phyloP scores from a whole-genome alignment of 2,888 invertebrate genomes.

The Pseudococcus longispinus region DNA sequence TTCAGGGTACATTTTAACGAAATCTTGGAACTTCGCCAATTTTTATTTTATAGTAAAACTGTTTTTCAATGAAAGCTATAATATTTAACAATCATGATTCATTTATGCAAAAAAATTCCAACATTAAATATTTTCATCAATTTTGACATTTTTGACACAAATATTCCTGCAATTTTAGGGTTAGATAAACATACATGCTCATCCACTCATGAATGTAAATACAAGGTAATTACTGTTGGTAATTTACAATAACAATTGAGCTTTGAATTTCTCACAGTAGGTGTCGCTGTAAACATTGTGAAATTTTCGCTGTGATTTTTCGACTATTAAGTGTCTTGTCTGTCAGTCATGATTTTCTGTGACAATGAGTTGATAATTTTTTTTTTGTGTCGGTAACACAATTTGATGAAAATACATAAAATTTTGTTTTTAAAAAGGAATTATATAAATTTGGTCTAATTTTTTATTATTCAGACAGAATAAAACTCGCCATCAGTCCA shows the following conservation, averaged over 20 bases:
- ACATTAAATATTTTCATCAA: too few species aligned
- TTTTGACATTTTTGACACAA: too few species aligned
- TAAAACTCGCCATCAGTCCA: not conserved
- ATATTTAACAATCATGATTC: too few species aligned
- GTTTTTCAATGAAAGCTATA: too few species aligned
- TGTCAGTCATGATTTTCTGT: not conserved
- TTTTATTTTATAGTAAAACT: too few species aligned
- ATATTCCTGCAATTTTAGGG: not conserved
- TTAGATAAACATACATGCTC: not conserved
- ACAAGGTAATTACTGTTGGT: not conserved
- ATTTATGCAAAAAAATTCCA: too few species aligned
- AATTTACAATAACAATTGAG: not conserved
- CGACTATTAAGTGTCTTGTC: not conserved
- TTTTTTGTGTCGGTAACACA: not conserved
- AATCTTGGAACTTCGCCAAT: too few species aligned
- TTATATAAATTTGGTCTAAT: not conserved
- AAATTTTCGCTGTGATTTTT: not conserved
- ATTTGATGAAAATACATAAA: not conserved
- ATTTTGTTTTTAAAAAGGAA: not conserved
- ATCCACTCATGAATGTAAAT: not conserved
- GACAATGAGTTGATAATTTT: slow-evolving; percentile 45
- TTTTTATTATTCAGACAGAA: not conserved
- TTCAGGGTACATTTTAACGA: too few species aligned
- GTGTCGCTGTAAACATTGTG: not conserved
- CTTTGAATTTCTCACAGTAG: not conserved